phyloP scores from a whole-genome alignment of 2,797 vertebrate species.

The Mastacembelus armatus region DNA sequence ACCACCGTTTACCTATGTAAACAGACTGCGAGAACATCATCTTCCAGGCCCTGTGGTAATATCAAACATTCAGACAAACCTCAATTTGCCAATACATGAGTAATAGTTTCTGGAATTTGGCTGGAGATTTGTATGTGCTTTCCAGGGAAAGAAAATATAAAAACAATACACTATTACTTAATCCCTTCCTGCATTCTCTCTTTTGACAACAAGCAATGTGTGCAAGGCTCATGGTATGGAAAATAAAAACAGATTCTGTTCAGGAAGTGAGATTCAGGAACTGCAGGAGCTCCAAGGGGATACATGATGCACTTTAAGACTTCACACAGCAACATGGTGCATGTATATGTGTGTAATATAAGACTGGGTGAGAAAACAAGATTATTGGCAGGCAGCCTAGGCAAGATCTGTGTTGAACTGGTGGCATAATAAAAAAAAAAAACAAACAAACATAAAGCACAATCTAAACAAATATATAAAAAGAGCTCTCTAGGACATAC shows the following conservation, averaged over 20 bases:
- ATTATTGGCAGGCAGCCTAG: slow-evolving; percentile 39
- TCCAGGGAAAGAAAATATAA: slow-evolving; percentile 44
- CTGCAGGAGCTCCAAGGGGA: slow-evolving; percentile 23
- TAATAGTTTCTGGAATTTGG: slow-evolving; percentile 53
- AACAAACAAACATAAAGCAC: background rate
- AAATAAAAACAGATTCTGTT: slow-evolving; percentile 25
- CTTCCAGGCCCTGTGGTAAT: slow-evolving; percentile 30
- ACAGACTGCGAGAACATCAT: background rate
- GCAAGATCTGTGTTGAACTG: slow-evolving; percentile 23
- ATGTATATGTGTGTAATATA: slow-evolving; percentile 6
- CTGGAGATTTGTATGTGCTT: slow-evolving; percentile 33
- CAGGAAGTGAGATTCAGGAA: slow-evolving; percentile 61
- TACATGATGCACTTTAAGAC: slow-evolving; percentile 26
- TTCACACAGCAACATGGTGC: slow-evolving; percentile 9
- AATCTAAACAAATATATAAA: slow-evolving; percentile 22
- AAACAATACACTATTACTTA: slow-evolving; percentile 60
- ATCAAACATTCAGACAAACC: slow-evolving; percentile 24
- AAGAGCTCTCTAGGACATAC: background rate
- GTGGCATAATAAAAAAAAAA: slow-evolving; percentile 1
- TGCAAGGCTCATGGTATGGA: slow-evolving; percentile 1
- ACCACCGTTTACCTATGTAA: background rate
- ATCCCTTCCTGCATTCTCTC: slow-evolving; percentile 60
- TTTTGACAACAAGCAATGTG: slow-evolving; percentile 3
- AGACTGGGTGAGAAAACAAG: slow-evolving; percentile 21
- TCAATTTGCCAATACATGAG: slow-evolving; percentile 38